Conservation (phyloP, 2,797 vertebrate species). For the Acrossocheilus wenchowensis region DNA sequence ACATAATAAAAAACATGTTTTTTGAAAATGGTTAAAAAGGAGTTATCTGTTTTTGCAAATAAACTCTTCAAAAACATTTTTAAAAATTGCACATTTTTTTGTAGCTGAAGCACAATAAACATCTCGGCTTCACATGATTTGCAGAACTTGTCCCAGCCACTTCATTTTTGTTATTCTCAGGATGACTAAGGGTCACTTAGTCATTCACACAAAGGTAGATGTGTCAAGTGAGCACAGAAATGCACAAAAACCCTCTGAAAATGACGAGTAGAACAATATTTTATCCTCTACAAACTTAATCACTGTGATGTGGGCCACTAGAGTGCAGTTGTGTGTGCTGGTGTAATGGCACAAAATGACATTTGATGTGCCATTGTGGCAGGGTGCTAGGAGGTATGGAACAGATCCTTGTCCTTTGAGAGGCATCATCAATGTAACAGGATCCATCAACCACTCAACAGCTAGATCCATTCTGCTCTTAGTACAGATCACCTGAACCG, state of each 20-base stretch:
- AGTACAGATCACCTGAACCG: slow-evolving; percentile 10
- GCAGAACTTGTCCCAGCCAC: background rate
- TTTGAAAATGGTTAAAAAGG: no score
- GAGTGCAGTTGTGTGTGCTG: background rate
- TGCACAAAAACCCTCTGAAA: slow-evolving; percentile 40
- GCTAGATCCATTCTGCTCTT: background rate
- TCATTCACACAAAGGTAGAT: slow-evolving; percentile 26
- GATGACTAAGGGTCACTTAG: background rate
- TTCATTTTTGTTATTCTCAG: background rate
- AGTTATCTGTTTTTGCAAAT: no score
- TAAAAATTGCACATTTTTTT: background rate
- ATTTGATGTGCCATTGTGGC: slow-evolving; percentile 29
- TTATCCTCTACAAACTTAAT: slow-evolving; percentile 37
- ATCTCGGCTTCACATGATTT: background rate
- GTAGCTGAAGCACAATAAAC: background rate
- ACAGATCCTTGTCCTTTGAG: slow-evolving; percentile 27
- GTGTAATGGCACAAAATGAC: slow-evolving; percentile 13
- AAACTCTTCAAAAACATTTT: background rate
- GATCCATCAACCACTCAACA: slow-evolving; percentile 24
- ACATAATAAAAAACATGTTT: no score
- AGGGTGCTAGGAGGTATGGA: background rate
- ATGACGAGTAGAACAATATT: slow-evolving; percentile 23
- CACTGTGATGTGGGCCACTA: slow-evolving; percentile 8
- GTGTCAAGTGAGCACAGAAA: slow-evolving; percentile 41
- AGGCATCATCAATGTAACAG: slow-evolving; percentile 37